phyloP scores from a whole-genome alignment of 2,113 vertebrate genomes.

The Halichoerus grypus region DNA sequence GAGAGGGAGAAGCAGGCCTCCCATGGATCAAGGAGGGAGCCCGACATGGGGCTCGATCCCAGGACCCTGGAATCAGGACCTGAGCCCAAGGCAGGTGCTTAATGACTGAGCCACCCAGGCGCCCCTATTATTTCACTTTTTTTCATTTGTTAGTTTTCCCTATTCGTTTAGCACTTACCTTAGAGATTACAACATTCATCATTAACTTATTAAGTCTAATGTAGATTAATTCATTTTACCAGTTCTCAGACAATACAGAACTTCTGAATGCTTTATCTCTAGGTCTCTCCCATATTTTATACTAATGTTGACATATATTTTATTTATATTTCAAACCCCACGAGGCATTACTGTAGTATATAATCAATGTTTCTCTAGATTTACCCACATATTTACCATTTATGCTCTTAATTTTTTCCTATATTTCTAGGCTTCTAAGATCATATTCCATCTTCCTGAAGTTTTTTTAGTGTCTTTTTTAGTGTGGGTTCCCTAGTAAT shows the following conservation, averaged over 20 bases:
- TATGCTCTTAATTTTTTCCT: neutral
- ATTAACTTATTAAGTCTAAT: neutral
- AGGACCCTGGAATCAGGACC: too few relatives aligned
- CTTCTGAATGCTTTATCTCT: neutral
- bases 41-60: too few relatives aligned
- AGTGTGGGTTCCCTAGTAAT: neutral
- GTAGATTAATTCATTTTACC: neutral
- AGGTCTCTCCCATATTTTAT: neutral
- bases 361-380: neutral
- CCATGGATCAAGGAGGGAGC: too few relatives aligned
- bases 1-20: too few relatives aligned
- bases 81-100: too few relatives aligned
- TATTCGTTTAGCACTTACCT: neutral
- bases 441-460: neutral
- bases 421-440: neutral
- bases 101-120: too few relatives aligned
- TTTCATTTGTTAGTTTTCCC: neutral
- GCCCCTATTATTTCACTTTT: neutral
- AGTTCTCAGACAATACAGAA: neutral
- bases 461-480: neutral
- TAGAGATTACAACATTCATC: neutral
- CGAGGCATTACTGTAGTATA: neutral
- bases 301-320: neutral
- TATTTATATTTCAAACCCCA: neutral
- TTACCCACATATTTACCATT: neutral